A percentile compares a stretch with the other conserved stretches of the same genome.
Conservation (phyloP, 2,797 vertebrate species). For the Chelon labrosus region DNA sequence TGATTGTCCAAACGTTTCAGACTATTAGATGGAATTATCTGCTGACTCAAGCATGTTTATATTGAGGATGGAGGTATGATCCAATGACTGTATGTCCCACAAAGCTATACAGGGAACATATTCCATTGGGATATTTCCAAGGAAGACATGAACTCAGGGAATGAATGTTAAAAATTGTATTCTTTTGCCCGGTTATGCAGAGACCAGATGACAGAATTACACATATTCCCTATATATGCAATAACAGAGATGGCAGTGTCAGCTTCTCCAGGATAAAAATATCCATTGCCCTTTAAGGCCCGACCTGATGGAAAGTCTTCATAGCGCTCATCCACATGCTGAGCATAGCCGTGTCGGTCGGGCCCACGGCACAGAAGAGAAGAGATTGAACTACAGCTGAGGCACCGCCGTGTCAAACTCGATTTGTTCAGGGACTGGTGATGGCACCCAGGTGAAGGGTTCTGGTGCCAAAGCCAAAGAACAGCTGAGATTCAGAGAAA, state of each 20-base stretch:
- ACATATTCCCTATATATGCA: constrained; percentile 30
- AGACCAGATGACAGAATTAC: constrained; percentile 11
- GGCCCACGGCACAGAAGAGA: constrained; percentile 26
- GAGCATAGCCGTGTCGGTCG: constrained; percentile 11
- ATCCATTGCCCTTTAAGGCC: constrained; percentile 58
- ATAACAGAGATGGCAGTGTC: constrained; percentile 37
- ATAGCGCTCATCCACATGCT: constrained; percentile 44
- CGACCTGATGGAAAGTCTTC: constrained; percentile 58
- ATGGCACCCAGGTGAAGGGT: constrained; percentile 50
- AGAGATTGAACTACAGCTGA: constrained; percentile 53
- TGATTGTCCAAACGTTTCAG: no score
- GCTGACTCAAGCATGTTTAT: no score
- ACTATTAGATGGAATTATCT: no score
- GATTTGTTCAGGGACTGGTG: constrained; percentile 53
- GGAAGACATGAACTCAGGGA: constrained; percentile 9
- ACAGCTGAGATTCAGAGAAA: constrained; percentile 35
- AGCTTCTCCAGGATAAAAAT: constrained; percentile 58
- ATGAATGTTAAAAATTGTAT: not conserved
- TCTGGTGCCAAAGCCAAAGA: constrained; percentile 41
- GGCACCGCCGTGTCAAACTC: constrained; percentile 54
- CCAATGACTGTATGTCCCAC: no score
- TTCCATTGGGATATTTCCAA: constrained; percentile 9
- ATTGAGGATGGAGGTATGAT: no score
- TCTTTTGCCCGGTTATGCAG: constrained; percentile 1
- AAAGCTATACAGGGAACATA: not conserved